A percentile compares a stretch with the other conserved stretches of the same genome.
These are phyloP conservation scores for Clusia tigrina DNA, from an alignment of 2,888 invertebrate genomes.

Conservation along the genomic window DNA sequence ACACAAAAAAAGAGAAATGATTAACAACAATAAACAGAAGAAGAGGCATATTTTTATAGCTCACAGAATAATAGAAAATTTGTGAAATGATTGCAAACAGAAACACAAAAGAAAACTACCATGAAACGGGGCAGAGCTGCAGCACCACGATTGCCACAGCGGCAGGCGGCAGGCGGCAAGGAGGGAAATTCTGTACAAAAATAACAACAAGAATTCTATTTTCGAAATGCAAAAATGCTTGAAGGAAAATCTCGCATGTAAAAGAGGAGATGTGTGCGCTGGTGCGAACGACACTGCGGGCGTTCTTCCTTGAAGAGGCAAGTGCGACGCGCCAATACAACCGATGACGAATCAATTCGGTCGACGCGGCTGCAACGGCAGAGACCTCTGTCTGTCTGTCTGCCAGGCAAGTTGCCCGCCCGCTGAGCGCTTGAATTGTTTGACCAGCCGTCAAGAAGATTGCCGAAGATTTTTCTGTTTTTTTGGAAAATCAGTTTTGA, in stretches of 20 bases:
- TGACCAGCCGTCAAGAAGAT: too few relatives aligned
- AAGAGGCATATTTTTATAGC: too few relatives aligned
- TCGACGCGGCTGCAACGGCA: neutral
- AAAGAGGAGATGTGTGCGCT: neutral
- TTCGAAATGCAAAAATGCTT: conserved; percentile 19
- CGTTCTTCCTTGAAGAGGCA: conserved; percentile 26
- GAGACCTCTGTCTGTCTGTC: neutral
- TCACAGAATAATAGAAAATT: too few relatives aligned
- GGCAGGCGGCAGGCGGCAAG: neutral
- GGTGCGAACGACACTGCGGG: conserved; percentile 22
- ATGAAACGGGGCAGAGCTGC: too few relatives aligned
- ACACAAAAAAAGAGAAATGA: too few relatives aligned
- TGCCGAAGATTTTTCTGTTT: too few relatives aligned
- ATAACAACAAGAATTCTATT: conserved; percentile 13
- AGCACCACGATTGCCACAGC: neutral
- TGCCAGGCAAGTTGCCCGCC: too few relatives aligned
- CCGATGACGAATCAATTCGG: conserved; percentile 12
- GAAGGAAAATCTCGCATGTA: conserved; percentile 13
- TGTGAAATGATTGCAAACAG: too few relatives aligned
- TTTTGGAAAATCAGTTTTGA: too few relatives aligned
- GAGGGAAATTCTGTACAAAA: conserved; percentile 12
- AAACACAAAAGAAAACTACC: too few relatives aligned
- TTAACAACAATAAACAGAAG: conserved; percentile 13
- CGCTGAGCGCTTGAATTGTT: too few relatives aligned
- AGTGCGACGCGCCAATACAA: conserved; percentile 15